Percentiles rank a stretch among this genome's conserved stretches.
These are phyloP conservation scores for Andrena bicolor DNA, from an alignment of 2,888 invertebrate species.

Conservation along the genomic window DNA sequence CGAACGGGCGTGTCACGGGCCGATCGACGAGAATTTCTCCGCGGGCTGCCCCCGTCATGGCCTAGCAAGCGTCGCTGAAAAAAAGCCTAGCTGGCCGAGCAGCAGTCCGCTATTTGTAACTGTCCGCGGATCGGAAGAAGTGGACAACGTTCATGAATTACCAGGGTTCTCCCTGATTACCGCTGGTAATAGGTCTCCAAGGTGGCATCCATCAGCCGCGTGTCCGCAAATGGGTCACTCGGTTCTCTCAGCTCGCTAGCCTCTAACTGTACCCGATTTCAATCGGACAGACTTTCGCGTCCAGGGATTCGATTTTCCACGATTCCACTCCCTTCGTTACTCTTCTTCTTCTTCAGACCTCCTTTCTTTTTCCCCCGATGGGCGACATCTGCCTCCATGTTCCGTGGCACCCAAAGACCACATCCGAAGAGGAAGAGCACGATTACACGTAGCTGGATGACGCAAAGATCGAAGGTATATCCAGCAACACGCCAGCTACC, in stretches of 20 bases:
- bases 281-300: slow-evolving; percentile 10
- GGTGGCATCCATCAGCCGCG: slow-evolving; percentile 53
- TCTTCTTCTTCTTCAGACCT: background rate
- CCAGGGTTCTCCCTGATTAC: slow-evolving; percentile 17
- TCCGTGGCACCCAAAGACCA: slow-evolving; percentile 4
- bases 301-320: slow-evolving; percentile 33
- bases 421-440: slow-evolving; percentile 4
- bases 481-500: slow-evolving; percentile 53
- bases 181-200: slow-evolving; percentile 53
- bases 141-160: slow-evolving; percentile 36
- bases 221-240: slow-evolving; percentile 65
- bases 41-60: background rate
- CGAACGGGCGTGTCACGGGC: slow-evolving; percentile 4
- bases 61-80: background rate
- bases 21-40: slow-evolving; percentile 24
- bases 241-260: slow-evolving; percentile 15
- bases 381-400: slow-evolving; percentile 5
- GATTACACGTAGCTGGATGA: slow-evolving; percentile 27
- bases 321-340: slow-evolving; percentile 34
- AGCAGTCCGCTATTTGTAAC: slow-evolving; percentile 30
- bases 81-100: slow-evolving; percentile 10
- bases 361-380: background rate
- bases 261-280: slow-evolving; percentile 58
- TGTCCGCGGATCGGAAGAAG: slow-evolving; percentile 34
- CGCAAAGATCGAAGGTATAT: slow-evolving; percentile 1